These are phyloP conservation scores for Drosophila stalkeri DNA, from an alignment of 2,888 invertebrate species.

Conservation along the genomic window DNA sequence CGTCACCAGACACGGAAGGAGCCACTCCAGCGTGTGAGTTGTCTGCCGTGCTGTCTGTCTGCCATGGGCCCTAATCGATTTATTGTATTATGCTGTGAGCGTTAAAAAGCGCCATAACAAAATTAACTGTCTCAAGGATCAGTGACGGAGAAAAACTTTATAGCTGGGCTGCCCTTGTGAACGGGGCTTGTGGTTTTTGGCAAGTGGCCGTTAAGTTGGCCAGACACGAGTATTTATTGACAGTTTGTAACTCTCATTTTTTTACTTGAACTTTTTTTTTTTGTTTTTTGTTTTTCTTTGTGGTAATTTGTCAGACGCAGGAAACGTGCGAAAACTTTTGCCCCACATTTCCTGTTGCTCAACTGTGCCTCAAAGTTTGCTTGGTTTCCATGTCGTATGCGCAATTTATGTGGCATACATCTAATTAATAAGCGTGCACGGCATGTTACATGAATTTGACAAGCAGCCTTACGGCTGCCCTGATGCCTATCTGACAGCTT, in stretches of 20 bases:
- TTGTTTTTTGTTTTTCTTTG: neutral
- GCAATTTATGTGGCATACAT: slow-evolving; percentile 61
- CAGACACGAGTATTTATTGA: slow-evolving; percentile 59
- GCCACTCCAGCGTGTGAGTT: slow-evolving; percentile 13
- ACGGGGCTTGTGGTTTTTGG: neutral
- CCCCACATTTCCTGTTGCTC: neutral
- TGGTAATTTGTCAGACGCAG: slow-evolving; percentile 46
- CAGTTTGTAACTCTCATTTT: slow-evolving; percentile 43
- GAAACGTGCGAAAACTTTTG: slow-evolving; percentile 5
- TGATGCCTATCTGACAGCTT: slow-evolving; percentile 36
- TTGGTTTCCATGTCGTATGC: slow-evolving; percentile 47
- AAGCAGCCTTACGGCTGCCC: slow-evolving; percentile 22
- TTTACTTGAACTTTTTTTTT: neutral
- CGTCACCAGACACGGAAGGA: slow-evolving; percentile 49
- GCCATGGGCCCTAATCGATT: slow-evolving; percentile 65
- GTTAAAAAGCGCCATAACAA: slow-evolving; percentile 53
- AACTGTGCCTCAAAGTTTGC: neutral
- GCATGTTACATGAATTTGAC: slow-evolving; percentile 21
- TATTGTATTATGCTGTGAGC: slow-evolving; percentile 56
- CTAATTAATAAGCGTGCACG: slow-evolving; percentile 64
- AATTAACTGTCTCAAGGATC: slow-evolving; percentile 48
- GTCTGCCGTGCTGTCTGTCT: slow-evolving; percentile 19
- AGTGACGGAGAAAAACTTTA: slow-evolving; percentile 36
- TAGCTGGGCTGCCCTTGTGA: slow-evolving; percentile 14
- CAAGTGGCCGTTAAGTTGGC: slow-evolving; percentile 44